A percentile compares a stretch with the other conserved stretches of the same genome.
phyloP scores from a whole-genome alignment of 2,797 vertebrate genomes.

The Vultur gryphus region DNA sequence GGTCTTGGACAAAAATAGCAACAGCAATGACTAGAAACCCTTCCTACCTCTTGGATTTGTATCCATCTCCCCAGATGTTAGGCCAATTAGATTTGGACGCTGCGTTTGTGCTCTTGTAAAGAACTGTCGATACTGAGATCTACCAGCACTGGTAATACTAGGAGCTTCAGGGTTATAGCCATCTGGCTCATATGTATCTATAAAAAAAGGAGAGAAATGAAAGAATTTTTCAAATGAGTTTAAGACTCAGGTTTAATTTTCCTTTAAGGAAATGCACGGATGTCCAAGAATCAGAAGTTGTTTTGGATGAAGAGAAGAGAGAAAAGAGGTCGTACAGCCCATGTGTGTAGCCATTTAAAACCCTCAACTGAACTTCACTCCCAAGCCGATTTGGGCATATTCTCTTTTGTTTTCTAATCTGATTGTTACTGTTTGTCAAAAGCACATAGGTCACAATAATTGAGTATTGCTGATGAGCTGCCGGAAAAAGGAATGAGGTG shows the following conservation, averaged over 20 bases:
- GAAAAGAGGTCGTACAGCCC: neutral
- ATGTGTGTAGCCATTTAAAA: neutral
- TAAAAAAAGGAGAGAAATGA: constrained; percentile 59
- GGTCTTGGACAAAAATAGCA: constrained; percentile 37
- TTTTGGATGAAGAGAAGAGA: neutral
- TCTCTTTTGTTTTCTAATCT: neutral
- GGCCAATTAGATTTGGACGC: constrained; percentile 94
- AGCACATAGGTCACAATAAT: neutral
- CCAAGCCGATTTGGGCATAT: neutral
- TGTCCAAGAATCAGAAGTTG: constrained; percentile 16
- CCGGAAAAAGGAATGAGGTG: neutral
- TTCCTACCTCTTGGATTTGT: constrained; percentile 90
- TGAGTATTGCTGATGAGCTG: neutral
- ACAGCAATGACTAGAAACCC: constrained; percentile 49
- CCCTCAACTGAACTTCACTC: neutral
- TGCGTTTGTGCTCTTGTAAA: constrained; percentile 94
- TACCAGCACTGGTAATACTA: constrained; percentile 88
- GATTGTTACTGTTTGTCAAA: neutral
- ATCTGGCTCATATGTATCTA: constrained; percentile 96
- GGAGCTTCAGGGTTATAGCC: constrained; percentile 98
- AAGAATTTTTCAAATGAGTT: constrained; percentile 40
- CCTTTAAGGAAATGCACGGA: neutral
- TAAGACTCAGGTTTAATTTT: constrained; percentile 21
- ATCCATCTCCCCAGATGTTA: constrained; percentile 91
- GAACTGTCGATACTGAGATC: constrained; percentile 92